A percentile compares a stretch with the other conserved stretches of the same genome.
Conservation (phyloP, 2,797 vertebrate genomes). For the Orestias chungarensis region DNA sequence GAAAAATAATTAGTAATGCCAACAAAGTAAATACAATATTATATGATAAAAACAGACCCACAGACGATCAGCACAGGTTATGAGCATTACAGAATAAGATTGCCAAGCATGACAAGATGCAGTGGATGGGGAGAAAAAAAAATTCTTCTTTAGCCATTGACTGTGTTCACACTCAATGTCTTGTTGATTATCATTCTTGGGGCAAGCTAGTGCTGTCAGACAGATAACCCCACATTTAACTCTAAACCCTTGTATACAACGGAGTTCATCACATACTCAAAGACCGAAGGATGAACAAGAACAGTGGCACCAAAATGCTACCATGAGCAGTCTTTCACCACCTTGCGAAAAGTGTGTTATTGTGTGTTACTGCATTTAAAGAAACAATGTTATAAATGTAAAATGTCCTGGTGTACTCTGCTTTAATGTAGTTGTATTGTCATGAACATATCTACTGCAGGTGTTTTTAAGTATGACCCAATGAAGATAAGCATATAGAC, state of each 20-base stretch:
- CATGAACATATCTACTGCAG: no score
- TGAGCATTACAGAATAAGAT: slow-evolving; percentile 21
- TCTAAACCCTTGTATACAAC: neutral
- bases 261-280: neutral
- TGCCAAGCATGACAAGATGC: slow-evolving; percentile 20
- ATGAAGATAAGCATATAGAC: no score
- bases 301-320: neutral
- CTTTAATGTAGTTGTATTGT: neutral
- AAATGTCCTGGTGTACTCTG: neutral
- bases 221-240: neutral
- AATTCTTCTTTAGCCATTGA: neutral
- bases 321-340: neutral
- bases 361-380: no score
- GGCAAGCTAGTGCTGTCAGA: neutral
- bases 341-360: neutral
- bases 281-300: neutral
- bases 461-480: no score
- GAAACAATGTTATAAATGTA: neutral
- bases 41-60: slow-evolving; percentile 3
- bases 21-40: slow-evolving; percentile 31
- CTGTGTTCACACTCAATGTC: neutral
- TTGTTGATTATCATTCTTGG: neutral
- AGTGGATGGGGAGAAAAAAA: neutral
- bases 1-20: slow-evolving; percentile 39
- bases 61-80: slow-evolving; percentile 35